Base-by-base conservation (phyloP, 1,140 invertebrate species). In the Panulirus ornatus region DNA sequence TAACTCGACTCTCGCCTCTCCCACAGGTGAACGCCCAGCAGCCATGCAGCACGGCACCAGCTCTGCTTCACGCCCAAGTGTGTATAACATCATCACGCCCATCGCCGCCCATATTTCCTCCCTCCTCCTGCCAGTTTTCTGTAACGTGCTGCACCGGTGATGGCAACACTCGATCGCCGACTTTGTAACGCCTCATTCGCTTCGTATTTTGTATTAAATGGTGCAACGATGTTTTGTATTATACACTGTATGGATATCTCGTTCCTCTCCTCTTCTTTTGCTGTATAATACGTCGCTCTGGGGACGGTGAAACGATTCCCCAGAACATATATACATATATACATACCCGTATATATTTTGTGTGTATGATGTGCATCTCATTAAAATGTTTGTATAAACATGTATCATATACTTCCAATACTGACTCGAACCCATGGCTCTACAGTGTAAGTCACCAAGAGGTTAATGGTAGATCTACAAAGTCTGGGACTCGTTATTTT, bases 41-140 rank as follows among this genome's bases (percentile, higher is more conserved):
- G 86, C 86, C 63, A 88, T 88, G 86, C 86, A 88, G 30, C 86
- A 88, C 76, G 86, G 86, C 19, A 79, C 86, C 22, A 88, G 75
- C 86, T 38, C 54, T 63, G 47, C 86, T 8, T 27, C 58, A 22
- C 58, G 11, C 11, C 71, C 71, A 34, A 44, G 27, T 38, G 27
- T 40, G 9, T 19, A 42, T 27, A 27, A 19, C 19, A 6, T 84
- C 63, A 27, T 44, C 38, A 5, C 54, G 19, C 34, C 22, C 44
- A 11, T 44, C 71, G 9, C 30, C 36, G 9, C 30, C n/a, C 22
- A 22, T 2, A 0, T 76, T 11, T n/a, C 84, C 73, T 78, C 42
- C n/a, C 44, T 84, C 83, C 38, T 84, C 40, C 63, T 73, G 14
- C 27, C 54, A 2, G 6, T 38, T 9, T 47, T 58, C 82, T 34